phyloP scores from a whole-genome alignment of 2,888 invertebrate species.

The Cheilosia urbana region DNA sequence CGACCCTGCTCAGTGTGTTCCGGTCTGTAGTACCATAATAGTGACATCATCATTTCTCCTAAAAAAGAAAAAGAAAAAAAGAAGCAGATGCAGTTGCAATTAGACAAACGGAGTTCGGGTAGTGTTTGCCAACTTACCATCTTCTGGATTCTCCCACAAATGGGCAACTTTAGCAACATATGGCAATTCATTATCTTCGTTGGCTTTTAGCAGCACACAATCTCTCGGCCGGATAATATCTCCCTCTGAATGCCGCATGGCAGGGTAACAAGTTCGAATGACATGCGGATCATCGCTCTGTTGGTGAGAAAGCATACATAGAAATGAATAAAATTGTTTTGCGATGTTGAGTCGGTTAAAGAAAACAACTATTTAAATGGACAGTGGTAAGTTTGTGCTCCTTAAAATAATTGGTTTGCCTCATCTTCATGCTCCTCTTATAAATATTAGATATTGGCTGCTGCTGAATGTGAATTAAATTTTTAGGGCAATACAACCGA shows the following conservation, averaged over 20 bases:
- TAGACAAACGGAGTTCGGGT: neutral
- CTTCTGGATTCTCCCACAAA: constrained; percentile 97
- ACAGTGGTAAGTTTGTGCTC: too few species aligned
- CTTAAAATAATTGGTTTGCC: too few species aligned
- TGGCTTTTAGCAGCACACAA: constrained; percentile 95
- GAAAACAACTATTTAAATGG: too few species aligned
- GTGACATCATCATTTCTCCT: constrained; percentile 99
- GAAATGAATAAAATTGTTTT: neutral
- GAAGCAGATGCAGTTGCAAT: neutral
- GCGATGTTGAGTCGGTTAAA: neutral
- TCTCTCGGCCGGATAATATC: constrained; percentile 94
- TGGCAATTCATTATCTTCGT: constrained; percentile 92
- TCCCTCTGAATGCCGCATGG: constrained; percentile 95
- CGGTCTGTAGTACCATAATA: constrained; percentile 98
- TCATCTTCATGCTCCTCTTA: too few species aligned
- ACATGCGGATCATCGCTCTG: constrained; percentile 91
- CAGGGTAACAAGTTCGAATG: constrained; percentile 92
- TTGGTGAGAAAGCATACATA: constrained; percentile 1
- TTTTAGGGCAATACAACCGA: too few species aligned
- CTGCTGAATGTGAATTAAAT: too few species aligned
- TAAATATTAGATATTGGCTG: too few species aligned
- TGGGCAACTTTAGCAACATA: constrained; percentile 97
- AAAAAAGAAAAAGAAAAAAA: constrained; percentile 79
- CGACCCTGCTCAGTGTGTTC: constrained; percentile 97
- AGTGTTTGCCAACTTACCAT: constrained; percentile 87